Evolutionary conservation across 2,113 vertebrate genomes (phyloP).

Genomic region (Neodon shergylaensis): DNA sequence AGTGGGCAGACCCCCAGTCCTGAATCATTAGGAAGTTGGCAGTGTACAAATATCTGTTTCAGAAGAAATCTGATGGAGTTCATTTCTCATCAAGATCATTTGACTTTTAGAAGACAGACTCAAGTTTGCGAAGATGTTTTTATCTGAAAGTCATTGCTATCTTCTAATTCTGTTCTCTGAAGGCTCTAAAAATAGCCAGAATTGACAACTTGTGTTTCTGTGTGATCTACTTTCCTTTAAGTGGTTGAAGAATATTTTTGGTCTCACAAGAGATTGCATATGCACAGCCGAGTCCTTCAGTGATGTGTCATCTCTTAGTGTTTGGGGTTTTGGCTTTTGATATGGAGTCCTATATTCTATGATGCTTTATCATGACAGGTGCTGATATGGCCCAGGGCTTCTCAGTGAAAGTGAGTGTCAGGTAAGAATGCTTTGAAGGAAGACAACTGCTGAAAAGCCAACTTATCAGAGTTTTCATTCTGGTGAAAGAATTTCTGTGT

Average conservation of each 20-base stretch:
- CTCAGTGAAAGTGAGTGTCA: background rate
- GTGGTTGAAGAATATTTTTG: background rate
- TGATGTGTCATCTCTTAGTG: background rate
- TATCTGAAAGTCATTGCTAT: constrained; percentile 41
- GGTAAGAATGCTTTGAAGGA: background rate
- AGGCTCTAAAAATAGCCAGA: constrained; percentile 46
- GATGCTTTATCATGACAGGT: background rate
- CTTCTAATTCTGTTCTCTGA: constrained; percentile 27
- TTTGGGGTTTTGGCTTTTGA: background rate
- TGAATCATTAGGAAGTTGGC: background rate
- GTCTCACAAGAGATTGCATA: background rate
- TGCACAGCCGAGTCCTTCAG: background rate
- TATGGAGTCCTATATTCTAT: background rate
- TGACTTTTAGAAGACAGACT: constrained; percentile 16
- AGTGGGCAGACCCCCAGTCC: background rate
- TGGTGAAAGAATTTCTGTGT: background rate
- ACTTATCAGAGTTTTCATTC: background rate
- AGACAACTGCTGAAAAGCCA: background rate
- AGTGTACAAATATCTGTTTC: background rate
- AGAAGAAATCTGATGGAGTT: background rate
- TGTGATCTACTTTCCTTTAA: constrained; percentile 23
- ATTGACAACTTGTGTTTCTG: background rate
- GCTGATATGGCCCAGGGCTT: background rate
- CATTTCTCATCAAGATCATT: background rate
- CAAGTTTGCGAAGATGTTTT: background rate